These are phyloP conservation scores for Steinernema carpocapsae DNA, from an alignment of 2,888 invertebrate genomes.

Conservation along the genomic window DNA sequence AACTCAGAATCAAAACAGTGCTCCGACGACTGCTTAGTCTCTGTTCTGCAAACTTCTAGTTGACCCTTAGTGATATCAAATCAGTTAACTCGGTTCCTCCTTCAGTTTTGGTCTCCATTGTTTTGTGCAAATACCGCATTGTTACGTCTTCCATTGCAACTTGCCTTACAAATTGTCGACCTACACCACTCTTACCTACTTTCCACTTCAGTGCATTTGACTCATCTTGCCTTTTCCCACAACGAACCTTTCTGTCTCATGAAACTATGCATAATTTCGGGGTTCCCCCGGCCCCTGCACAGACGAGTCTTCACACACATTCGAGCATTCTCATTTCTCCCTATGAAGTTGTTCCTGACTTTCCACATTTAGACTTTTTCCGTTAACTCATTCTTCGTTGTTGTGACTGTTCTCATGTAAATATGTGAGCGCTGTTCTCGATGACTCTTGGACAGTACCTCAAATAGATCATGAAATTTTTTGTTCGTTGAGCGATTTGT, in stretches of 20 bases:
- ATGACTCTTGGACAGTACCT: background rate
- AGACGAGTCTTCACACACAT: background rate
- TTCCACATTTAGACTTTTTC: constrained; percentile 11
- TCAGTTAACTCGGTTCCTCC: constrained; percentile 24
- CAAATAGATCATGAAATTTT: background rate
- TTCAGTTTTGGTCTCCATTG: constrained; percentile 27
- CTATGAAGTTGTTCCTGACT: background rate
- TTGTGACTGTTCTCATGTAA: constrained; percentile 35
- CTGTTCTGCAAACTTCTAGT: constrained; percentile 13
- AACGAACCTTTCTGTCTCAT: background rate
- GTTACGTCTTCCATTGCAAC: constrained; percentile 20
- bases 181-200: too few species aligned
- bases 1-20: constrained; percentile 23
- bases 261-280: background rate
- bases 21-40: constrained; percentile 19
- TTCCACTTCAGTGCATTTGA: too few species aligned
- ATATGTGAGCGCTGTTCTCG: constrained; percentile 19
- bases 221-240: too few species aligned
- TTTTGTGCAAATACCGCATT: constrained; percentile 30
- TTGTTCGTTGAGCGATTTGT: too few species aligned
- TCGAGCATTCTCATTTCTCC: background rate
- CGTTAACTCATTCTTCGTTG: constrained; percentile 22
- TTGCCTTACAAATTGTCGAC: constrained; percentile 17
- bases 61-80: background rate
- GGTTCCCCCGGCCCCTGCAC: too few species aligned